phyloP scores from a whole-genome alignment of 2,113 vertebrate species.

The Colaptes auratus region DNA sequence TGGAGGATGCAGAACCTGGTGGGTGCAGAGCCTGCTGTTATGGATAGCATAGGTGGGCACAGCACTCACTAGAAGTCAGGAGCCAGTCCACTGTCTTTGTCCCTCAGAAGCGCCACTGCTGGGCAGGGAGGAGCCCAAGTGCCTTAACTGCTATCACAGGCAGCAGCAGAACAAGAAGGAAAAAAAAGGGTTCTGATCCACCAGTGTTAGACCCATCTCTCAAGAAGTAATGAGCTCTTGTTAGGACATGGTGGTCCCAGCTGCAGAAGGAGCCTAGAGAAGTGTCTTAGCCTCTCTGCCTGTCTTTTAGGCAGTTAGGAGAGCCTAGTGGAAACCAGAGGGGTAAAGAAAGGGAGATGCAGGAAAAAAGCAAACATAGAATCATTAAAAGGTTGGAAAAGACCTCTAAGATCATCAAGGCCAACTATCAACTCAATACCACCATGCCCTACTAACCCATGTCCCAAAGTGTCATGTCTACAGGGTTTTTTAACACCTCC shows the following conservation, averaged over 20 bases:
- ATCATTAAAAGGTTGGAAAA: no score
- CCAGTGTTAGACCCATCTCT: neutral
- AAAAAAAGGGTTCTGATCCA: neutral
- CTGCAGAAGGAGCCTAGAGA: neutral
- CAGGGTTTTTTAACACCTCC: no score
- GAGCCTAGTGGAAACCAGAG: neutral
- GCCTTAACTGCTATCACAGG: neutral
- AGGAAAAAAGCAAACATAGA: neutral
- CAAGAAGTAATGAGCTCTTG: neutral
- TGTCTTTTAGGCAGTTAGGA: neutral
- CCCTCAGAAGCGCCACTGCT: neutral
- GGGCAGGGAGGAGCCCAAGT: neutral
- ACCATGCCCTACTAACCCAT: no score
- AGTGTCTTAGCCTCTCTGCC: neutral
- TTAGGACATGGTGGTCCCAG: rapidly evolving
- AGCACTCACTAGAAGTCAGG: neutral
- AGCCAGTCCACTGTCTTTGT: neutral
- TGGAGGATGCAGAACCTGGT: neutral
- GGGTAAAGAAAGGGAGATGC: neutral
- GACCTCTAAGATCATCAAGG: no score
- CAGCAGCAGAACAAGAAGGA: neutral
- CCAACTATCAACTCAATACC: no score
- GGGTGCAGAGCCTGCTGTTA: neutral
- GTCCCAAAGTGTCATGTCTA: no score
- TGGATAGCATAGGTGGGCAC: neutral